Evolutionary conservation across 2,113 vertebrate species (phyloP), one percentile per base, ranked within the genome.

Genomic region (Probosciger aterrimus): DNA sequence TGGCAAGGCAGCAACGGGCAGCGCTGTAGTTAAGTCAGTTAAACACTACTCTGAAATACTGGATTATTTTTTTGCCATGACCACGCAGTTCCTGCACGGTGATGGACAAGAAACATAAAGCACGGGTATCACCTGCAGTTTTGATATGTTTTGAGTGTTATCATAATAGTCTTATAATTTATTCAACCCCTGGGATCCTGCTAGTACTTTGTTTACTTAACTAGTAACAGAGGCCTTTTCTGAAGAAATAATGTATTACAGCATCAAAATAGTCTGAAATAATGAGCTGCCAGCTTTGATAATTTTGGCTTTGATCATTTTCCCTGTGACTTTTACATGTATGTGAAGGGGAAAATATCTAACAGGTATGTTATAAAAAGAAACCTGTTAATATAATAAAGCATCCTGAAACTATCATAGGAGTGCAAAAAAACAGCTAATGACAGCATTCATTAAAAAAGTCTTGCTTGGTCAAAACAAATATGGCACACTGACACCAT

Each of bases 11-110:
- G 70, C 46, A n/a, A 28, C 5, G 14, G 18, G 39, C 4, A 53
- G n/a, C 25, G 9, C 22, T 46, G 52, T 7, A 50, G 18, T 35
- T 70, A 75, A 70, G 8, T 28, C 35, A 55, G 20, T 78, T 59
- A 57, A 7, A 73, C 0, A 0, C 17, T 52, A 17, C 43, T 46
- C 47, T 37, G 67, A 86, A 86, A 71, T 14, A 65, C 6, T 10
- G 8, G 23, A 63, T 33, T 46, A 10, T 64, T 60, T 47, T 55
- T 47, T 46, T 59, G 39, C 31, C 13, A 28, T 2, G 2, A n/a
- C 14, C 41, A 46, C 1, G 1, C 10, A 46, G n/a, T 19, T 27
- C 37, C 50, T 50, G 37, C 27, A 27, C 0, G 0, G 28, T 49
- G 44, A 59, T 9, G 31, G 57, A 80, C 50, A 84, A 62, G 68